Evolutionary conservation across 2,113 vertebrate species (phyloP).

Genomic region (Gymnocephalus cernua): DNA sequence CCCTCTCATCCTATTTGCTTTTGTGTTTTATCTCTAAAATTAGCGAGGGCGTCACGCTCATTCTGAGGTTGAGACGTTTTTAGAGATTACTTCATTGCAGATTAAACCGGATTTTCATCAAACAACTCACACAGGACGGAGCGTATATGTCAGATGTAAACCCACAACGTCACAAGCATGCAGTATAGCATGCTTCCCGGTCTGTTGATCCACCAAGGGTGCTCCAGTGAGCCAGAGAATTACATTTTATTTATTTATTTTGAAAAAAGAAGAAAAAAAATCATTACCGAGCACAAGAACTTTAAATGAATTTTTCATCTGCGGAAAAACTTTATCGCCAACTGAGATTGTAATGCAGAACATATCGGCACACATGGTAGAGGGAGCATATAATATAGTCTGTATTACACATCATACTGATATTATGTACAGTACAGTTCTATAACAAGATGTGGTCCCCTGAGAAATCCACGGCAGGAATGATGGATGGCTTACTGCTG

Average conservation of each 20-base stretch:
- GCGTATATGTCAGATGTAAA: neutral
- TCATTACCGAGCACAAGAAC: slow-evolving; percentile 8
- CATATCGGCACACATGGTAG: slow-evolving; percentile 1
- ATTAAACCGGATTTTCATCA: slow-evolving; percentile 16
- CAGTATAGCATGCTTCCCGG: neutral
- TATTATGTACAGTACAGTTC: neutral
- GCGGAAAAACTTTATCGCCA: neutral
- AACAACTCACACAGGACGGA: neutral
- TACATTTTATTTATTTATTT: neutral
- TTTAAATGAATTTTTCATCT: neutral
- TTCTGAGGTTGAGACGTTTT: slow-evolving; percentile 26
- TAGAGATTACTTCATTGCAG: neutral
- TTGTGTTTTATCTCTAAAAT: slow-evolving; percentile 33
- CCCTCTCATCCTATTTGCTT: slow-evolving; percentile 15
- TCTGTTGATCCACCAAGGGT: neutral
- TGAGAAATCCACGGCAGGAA: slow-evolving; percentile 26
- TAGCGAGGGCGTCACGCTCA: neutral
- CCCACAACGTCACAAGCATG: neutral
- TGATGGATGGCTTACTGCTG: slow-evolving; percentile 47
- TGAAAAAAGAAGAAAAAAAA: neutral
- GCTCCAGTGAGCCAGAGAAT: slow-evolving; percentile 43
- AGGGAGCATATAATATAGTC: slow-evolving; percentile 25
- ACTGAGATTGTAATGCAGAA: neutral
- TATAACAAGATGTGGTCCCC: slow-evolving; percentile 15
- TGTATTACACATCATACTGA: slow-evolving; percentile 17